These are phyloP conservation scores for Ascidia mentula DNA, from an alignment of 23 tunicate genomes.

Conservation along the genomic window DNA sequence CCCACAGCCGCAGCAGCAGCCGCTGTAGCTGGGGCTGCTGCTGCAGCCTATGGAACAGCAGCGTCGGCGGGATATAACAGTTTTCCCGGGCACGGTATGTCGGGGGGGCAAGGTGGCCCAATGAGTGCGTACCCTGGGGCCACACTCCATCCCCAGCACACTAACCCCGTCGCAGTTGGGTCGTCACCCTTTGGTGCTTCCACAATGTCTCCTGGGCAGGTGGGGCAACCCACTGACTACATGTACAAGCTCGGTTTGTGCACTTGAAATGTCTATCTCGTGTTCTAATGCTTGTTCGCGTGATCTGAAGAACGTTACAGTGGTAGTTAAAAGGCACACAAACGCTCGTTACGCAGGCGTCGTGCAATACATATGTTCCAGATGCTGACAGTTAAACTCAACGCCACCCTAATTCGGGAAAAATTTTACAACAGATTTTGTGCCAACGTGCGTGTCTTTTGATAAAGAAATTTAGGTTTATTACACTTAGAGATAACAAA, in stretches of 20 bases:
- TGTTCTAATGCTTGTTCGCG: neutral
- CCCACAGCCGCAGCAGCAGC: conserved; percentile 68
- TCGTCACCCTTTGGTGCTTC: conserved; percentile 30
- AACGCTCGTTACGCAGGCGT: no score
- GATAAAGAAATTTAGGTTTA: no score
- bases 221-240: conserved; percentile 51
- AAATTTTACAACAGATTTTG: no score
- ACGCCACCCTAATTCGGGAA: no score
- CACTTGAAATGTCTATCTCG: conserved; percentile 31
- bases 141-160: conserved; percentile 54
- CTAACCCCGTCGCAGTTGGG: conserved; percentile 27
- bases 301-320: no score
- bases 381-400: neutral
- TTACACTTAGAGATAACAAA: no score
- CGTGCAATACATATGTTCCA: conserved; percentile 9
- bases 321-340: no score
- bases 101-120: conserved; percentile 31
- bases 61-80: conserved; percentile 42
- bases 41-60: conserved; percentile 65
- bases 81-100: conserved; percentile 35
- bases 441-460: no score
- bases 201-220: conserved; percentile 39
- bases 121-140: conserved; percentile 26
- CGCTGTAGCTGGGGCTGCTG: conserved; percentile 38
- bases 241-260: conserved; percentile 75